Percentiles rank a stretch among this genome's conserved stretches.
phyloP scores from a whole-genome alignment of 2,797 vertebrate genomes.

The Gorsachius magnificus region DNA sequence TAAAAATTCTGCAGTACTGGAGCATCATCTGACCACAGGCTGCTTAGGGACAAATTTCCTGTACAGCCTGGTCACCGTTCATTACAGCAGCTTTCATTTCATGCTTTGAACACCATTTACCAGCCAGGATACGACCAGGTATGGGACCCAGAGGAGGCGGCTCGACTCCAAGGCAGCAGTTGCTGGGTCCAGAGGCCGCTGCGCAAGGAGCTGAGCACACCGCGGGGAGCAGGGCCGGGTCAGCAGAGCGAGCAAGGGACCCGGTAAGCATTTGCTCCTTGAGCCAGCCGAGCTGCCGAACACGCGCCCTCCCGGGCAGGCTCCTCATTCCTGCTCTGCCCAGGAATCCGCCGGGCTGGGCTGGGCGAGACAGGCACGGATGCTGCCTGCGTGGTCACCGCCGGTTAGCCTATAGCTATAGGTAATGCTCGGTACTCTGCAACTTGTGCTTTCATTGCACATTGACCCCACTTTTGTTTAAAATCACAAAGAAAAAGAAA shows the following conservation, averaged over 20 bases:
- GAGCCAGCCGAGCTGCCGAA: not conserved
- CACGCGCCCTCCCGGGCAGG: not conserved
- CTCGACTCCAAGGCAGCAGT: not conserved
- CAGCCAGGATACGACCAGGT: not conserved
- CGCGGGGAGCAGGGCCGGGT: rapidly evolving
- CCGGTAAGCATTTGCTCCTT: not conserved
- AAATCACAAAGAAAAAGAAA: not conserved
- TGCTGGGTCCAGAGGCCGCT: not conserved
- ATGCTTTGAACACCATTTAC: not conserved
- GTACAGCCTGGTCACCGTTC: too few relatives aligned
- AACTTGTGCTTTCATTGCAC: not conserved
- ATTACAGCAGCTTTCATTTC: not conserved
- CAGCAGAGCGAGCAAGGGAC: not conserved
- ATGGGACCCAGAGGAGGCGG: not conserved
- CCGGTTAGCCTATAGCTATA: not conserved
- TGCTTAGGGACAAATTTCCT: not conserved
- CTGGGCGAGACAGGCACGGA: not conserved
- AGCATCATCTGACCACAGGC: not conserved
- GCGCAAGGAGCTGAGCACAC: not conserved
- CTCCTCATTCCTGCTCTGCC: not conserved
- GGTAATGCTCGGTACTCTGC: not conserved
- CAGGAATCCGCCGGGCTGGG: not conserved
- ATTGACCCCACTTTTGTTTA: not conserved
- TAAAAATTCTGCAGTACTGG: not conserved
- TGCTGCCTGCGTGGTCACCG: rapidly evolving